phyloP scores from a whole-genome alignment of 2,888 invertebrate species.

The Amaurobius ferox region DNA sequence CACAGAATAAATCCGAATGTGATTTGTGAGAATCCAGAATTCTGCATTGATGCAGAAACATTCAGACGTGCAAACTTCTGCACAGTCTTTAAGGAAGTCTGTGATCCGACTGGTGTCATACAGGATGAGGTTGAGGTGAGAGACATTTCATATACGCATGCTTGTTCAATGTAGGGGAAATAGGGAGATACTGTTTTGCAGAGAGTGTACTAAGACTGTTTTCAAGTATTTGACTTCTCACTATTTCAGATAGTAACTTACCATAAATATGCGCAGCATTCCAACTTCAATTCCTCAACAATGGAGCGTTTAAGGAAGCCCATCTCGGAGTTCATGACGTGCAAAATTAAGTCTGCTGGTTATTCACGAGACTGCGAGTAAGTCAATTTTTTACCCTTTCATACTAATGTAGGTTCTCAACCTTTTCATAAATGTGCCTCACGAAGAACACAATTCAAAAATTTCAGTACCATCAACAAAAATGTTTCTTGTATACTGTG shows the following conservation, averaged over 20 bases:
- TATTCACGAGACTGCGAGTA: slow-evolving; percentile 26
- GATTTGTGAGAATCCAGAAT: slow-evolving; percentile 15
- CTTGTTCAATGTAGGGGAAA: too few species aligned
- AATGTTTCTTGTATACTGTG: too few species aligned
- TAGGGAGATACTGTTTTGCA: too few species aligned
- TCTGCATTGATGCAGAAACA: slow-evolving; percentile 10
- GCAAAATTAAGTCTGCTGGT: slow-evolving; percentile 28
- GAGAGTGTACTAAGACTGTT: too few species aligned
- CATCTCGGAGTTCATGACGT: slow-evolving; percentile 18
- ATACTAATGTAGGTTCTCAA: too few species aligned
- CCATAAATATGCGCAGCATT: neutral
- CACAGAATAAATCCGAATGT: slow-evolving; percentile 25
- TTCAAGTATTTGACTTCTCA: too few species aligned
- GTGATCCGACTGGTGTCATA: neutral
- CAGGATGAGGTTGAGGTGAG: neutral
- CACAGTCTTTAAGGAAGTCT: neutral
- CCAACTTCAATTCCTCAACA: neutral
- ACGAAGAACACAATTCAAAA: too few species aligned
- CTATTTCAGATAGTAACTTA: slow-evolving; percentile 27
- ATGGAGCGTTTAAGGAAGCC: slow-evolving; percentile 21
- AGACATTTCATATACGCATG: too few species aligned
- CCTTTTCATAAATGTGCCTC: too few species aligned
- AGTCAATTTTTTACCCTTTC: neutral
- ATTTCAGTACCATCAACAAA: too few species aligned
- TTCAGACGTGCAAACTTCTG: neutral